These are phyloP conservation scores for Odocoileus hemionus DNA, from an alignment of 2,113 vertebrate species.

Conservation along the genomic window DNA sequence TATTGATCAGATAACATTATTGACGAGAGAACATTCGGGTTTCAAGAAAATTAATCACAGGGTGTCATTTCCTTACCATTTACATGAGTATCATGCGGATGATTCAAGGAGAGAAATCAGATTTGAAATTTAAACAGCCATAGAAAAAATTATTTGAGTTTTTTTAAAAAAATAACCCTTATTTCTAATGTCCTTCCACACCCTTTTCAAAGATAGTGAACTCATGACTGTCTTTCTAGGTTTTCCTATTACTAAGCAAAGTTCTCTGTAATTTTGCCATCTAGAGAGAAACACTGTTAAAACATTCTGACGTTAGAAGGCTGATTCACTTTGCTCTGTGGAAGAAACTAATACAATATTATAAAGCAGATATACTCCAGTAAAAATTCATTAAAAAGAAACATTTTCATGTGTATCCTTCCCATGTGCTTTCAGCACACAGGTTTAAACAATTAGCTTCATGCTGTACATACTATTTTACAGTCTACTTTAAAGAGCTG, in stretches of 20 bases:
- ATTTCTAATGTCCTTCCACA: not conserved
- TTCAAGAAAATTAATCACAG: not conserved
- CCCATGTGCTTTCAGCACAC: not conserved
- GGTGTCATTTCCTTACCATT: not conserved
- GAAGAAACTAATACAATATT: not conserved
- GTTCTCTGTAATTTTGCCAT: not conserved
- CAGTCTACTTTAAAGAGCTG: not conserved
- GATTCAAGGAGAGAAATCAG: not conserved
- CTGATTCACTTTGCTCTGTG: not conserved
- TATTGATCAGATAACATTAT: not conserved
- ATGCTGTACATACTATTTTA: not conserved
- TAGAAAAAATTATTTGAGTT: not conserved
- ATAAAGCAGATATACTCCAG: not conserved
- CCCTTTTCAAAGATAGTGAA: not conserved
- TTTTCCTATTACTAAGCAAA: not conserved
- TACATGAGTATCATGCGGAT: not conserved
- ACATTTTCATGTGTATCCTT: not conserved
- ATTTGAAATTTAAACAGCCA: not conserved
- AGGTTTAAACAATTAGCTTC: not conserved
- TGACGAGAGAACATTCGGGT: not conserved
- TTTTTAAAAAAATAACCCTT: not conserved
- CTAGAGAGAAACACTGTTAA: not conserved
- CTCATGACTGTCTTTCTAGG: not conserved
- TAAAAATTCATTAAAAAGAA: not conserved
- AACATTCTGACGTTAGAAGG: not conserved